Evolutionary conservation across 2,888 invertebrate genomes (phyloP).

Genomic region (Rhaphigaster nebulosa): DNA sequence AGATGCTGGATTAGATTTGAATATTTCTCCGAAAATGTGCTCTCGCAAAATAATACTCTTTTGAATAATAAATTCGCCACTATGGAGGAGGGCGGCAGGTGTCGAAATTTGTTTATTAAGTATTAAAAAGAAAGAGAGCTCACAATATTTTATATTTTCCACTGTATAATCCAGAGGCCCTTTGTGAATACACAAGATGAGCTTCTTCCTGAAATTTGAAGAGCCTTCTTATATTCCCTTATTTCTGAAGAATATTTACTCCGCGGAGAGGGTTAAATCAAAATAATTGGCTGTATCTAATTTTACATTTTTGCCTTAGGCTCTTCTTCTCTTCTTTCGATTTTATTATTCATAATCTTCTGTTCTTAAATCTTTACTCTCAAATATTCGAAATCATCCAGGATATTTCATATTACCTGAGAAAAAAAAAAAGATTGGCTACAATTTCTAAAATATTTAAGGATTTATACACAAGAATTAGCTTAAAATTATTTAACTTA

Average conservation of each 20-base stretch:
- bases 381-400: not conserved
- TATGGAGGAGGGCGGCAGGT: not conserved
- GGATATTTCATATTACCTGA: not conserved
- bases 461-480: too few relatives aligned
- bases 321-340: not conserved
- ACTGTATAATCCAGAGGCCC: not conserved
- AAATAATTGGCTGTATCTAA: constrained; percentile 23
- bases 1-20: constrained; percentile 13
- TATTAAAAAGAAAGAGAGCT: constrained; percentile 29
- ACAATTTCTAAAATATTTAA: too few relatives aligned
- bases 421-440: not conserved
- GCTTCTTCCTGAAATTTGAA: constrained; percentile 20
- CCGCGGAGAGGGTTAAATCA: not conserved
- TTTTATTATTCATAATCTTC: not conserved
- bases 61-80: constrained; percentile 10
- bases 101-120: constrained; percentile 23
- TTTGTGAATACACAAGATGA: constrained; percentile 40
- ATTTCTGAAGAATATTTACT: constrained; percentile 23
- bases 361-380: not conserved
- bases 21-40: constrained; percentile 20
- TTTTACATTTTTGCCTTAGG: not conserved
- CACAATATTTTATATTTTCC: not conserved
- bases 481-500: too few relatives aligned
- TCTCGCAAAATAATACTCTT: not conserved
- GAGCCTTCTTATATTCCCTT: constrained; percentile 35